Percentiles rank a stretch among this genome's conserved stretches.
These are phyloP conservation scores for Cacoxenus indagator DNA, from an alignment of 2,888 invertebrate genomes.

Conservation along the genomic window DNA sequence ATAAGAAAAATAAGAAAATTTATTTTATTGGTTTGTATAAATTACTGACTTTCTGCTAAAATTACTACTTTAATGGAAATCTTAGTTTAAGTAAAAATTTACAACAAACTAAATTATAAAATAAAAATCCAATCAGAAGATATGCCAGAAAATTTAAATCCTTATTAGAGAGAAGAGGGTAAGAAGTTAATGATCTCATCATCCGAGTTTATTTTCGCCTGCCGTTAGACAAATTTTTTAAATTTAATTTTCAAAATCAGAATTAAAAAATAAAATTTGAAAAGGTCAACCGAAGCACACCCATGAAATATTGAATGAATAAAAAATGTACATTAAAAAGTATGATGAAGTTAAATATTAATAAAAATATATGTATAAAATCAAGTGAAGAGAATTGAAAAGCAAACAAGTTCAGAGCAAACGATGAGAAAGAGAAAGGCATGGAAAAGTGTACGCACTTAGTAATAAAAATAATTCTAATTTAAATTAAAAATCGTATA, in stretches of 20 bases:
- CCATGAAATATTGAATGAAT: no score
- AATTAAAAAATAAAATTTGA: background rate
- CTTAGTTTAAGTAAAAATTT: constrained; percentile 27
- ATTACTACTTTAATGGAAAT: background rate
- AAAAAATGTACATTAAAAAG: background rate
- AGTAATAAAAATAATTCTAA: constrained; percentile 19
- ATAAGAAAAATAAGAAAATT: no score
- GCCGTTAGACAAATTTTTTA: constrained; percentile 31
- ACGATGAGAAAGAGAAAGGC: constrained; percentile 31
- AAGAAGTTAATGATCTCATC: constrained; percentile 69
- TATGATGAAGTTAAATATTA: background rate
- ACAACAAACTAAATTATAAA: constrained; percentile 22
- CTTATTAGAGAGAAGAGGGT: background rate
- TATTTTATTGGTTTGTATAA: constrained; percentile 33
- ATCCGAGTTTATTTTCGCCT: constrained; percentile 72
- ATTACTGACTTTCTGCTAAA: constrained; percentile 54
- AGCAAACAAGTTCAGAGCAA: no score
- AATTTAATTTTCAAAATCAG: background rate
- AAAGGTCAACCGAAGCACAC: no score
- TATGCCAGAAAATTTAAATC: constrained; percentile 23
- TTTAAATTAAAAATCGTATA: constrained; percentile 20
- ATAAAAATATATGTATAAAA: background rate
- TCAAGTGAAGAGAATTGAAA: background rate
- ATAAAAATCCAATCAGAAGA: background rate
- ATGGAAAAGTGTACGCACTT: constrained; percentile 7